Evolutionary conservation across 1,140 invertebrate species (phyloP).

Genomic region (Bombus sibiricus): DNA sequence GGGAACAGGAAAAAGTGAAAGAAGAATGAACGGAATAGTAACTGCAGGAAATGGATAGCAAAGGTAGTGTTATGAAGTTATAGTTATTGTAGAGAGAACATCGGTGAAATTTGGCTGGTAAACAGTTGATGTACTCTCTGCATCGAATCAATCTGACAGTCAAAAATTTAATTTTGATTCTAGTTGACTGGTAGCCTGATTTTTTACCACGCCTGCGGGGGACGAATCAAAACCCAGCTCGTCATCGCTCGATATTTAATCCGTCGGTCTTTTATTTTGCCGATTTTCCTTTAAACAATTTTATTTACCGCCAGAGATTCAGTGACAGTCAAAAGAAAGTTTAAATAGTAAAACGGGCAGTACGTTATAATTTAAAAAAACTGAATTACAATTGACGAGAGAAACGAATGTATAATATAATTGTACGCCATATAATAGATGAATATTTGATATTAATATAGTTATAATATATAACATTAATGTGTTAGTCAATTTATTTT

Average conservation of each 20-base stretch:
- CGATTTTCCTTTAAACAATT: too few relatives aligned
- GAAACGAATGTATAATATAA: too few relatives aligned
- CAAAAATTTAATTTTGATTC: constrained; percentile 55
- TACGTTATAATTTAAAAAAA: too few relatives aligned
- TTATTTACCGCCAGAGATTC: not conserved
- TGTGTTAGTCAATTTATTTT: not conserved
- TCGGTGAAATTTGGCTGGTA: constrained; percentile 31
- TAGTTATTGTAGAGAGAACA: constrained; percentile 29
- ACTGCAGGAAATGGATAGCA: constrained; percentile 29
- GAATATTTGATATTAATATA: too few relatives aligned
- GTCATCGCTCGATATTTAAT: not conserved
- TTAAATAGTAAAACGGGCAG: too few relatives aligned
- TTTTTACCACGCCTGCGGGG: not conserved
- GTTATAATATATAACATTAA: too few relatives aligned
- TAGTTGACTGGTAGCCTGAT: not conserved
- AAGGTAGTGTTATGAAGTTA: constrained; percentile 29
- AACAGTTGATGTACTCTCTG: not conserved
- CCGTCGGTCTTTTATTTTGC: not conserved
- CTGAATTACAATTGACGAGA: too few relatives aligned
- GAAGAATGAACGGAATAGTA: not conserved
- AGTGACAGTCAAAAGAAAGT: too few relatives aligned
- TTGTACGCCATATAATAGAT: too few relatives aligned
- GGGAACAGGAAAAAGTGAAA: not conserved
- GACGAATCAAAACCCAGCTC: not conserved
- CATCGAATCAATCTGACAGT: not conserved